Evolutionary conservation across 2,888 invertebrate species (phyloP), one percentile per base, ranked within the genome.

Genomic region (Acleris holmiana): DNA sequence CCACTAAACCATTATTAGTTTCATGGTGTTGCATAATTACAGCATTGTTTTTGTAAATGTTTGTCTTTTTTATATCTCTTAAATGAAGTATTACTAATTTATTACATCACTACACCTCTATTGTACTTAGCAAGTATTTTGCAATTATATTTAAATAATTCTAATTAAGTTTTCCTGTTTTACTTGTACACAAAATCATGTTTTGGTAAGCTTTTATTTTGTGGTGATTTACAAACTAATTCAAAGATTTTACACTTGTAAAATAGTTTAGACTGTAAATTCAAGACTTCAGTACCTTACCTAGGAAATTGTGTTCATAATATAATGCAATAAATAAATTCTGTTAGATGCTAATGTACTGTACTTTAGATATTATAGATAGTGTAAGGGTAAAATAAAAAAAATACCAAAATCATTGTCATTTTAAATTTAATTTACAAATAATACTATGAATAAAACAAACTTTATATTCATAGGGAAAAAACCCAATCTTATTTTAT

Each of bases 81-180:
- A 13, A 13, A 35, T 47, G 51, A 51, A 35, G 54, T 48, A 17
- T 19, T 35, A 50, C 35, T 56, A 57, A 63, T 51, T 64, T 64
- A 58, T 64, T 64, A 59, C 54, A 47, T 59, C 53, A 59, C 50
- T 21, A 61, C 17, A 59, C 64, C 48, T 64, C 53, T 53, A 23
- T 54, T 59, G 64, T 64, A 64, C 64, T 59, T 64, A 64, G 50
- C 48, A 48, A 62, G 41, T 48, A 54, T 47, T 64, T 53, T 63
- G 58, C 17, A 54, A 53, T 64, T 64, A 55, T 6, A 53, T 58
- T 53, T 53, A 58, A 51, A 41, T 53, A 51, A 57, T 41, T 51
- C 23, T 23, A 29, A 18, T 35, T 19, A 40, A 49, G 5, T 64
- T 64, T 56, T 64, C 64, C 64, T 58, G 58, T 58, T 62, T 56